Percentiles rank a stretch among this genome's conserved stretches.
Conservation (phyloP, 2,888 invertebrate species). For the Leptura quadrifasciata region DNA sequence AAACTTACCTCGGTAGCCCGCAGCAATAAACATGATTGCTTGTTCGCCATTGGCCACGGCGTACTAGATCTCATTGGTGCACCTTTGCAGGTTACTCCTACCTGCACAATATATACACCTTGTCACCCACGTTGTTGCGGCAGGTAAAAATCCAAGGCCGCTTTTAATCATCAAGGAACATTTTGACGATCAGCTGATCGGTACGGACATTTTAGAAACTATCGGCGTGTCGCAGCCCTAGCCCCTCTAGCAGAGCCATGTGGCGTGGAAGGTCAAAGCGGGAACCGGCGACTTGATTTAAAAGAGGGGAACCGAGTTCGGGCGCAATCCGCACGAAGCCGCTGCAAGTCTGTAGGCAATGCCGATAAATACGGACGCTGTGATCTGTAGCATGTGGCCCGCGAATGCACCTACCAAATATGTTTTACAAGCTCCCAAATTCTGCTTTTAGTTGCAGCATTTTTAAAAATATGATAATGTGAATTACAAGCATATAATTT, state of each 20-base stretch:
- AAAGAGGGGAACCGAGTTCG: slow-evolving; percentile 36
- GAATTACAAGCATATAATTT: too few relatives aligned
- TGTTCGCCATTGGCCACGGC: slow-evolving; percentile 73
- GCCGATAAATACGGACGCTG: slow-evolving; percentile 26
- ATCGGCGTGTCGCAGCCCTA: slow-evolving; percentile 38
- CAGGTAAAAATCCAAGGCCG: slow-evolving; percentile 54
- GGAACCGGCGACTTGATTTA: slow-evolving; percentile 39
- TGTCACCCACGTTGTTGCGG: slow-evolving; percentile 49
- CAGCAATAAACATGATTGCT: slow-evolving; percentile 71
- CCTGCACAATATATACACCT: slow-evolving; percentile 65
- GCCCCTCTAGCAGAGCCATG: slow-evolving; percentile 41
- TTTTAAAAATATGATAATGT: too few relatives aligned
- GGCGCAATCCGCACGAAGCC: slow-evolving; percentile 34
- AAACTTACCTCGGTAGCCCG: slow-evolving; percentile 69
- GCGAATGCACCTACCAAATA: too few relatives aligned
- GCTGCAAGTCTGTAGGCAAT: slow-evolving; percentile 32
- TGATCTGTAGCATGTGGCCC: neutral
- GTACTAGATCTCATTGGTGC: slow-evolving; percentile 71
- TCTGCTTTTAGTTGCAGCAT: too few relatives aligned
- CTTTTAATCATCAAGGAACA: slow-evolving; percentile 32
- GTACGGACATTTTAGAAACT: slow-evolving; percentile 63
- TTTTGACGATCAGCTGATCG: slow-evolving; percentile 64
- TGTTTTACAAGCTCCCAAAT: too few relatives aligned
- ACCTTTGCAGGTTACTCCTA: slow-evolving; percentile 73
- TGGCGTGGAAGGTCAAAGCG: slow-evolving; percentile 41